Evolutionary conservation across 2,888 invertebrate genomes (phyloP).

Genomic region (Emmelina monodactyla): DNA sequence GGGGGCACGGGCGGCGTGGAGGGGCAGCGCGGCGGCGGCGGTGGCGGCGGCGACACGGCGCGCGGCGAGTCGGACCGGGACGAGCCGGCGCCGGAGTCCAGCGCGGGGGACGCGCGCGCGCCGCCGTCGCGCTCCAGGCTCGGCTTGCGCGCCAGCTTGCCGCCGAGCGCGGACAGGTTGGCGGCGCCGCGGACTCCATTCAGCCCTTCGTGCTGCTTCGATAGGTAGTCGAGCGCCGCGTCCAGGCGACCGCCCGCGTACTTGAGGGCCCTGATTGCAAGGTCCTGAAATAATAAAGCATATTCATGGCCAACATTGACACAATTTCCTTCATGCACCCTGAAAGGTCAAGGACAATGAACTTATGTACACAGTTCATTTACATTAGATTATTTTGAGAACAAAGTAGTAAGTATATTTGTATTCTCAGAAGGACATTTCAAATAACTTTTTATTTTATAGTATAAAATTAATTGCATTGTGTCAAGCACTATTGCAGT

Average conservation of each 20-base stretch:
- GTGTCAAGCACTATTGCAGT: too few relatives aligned
- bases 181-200: conserved; percentile 63
- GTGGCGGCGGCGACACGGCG: conserved; percentile 50
- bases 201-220: conserved; percentile 68
- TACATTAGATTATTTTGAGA: too few relatives aligned
- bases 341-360: too few relatives aligned
- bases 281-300: conserved; percentile 74
- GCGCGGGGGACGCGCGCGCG: conserved; percentile 84
- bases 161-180: conserved; percentile 67
- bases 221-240: conserved; percentile 72
- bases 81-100: conserved; percentile 88
- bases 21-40: conserved; percentile 79
- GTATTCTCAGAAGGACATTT: too few relatives aligned
- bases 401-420: too few relatives aligned
- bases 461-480: too few relatives aligned
- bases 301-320: too few relatives aligned
- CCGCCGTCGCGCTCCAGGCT: conserved; percentile 84
- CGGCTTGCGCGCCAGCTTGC: conserved; percentile 85
- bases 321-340: too few relatives aligned
- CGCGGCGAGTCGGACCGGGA: conserved; percentile 90
- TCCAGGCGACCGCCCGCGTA: conserved; percentile 75
- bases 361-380: too few relatives aligned
- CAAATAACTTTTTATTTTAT: too few relatives aligned
- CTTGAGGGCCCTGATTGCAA: conserved; percentile 73
- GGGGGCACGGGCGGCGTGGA: conserved; percentile 75